phyloP scores from a whole-genome alignment of 2,888 invertebrate species.

The Hyalella azteca region DNA sequence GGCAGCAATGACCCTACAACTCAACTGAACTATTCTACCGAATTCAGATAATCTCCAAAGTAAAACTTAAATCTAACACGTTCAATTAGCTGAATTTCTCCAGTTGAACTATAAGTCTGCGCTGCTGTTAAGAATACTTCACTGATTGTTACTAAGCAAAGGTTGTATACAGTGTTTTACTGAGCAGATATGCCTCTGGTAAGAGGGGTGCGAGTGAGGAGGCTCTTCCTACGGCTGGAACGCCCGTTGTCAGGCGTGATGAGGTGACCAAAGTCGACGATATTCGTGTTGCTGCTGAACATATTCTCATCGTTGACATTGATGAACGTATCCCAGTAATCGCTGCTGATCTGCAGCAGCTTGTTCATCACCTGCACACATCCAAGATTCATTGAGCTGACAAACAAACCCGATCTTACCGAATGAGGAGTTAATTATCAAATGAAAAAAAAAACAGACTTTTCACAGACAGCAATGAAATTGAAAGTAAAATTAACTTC shows the following conservation, averaged over 20 bases:
- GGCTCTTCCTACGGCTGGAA: conserved; percentile 11
- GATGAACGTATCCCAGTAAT: conserved; percentile 78
- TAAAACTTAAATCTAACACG: too few relatives aligned
- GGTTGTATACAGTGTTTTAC: too few relatives aligned
- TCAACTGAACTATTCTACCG: too few relatives aligned
- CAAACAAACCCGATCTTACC: not conserved
- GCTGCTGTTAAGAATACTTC: too few relatives aligned
- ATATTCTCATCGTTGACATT: conserved; percentile 61
- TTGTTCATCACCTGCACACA: conserved; percentile 71
- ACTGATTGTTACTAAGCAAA: too few relatives aligned
- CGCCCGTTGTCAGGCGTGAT: conserved; percentile 1
- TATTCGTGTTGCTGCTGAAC: not conserved
- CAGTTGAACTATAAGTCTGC: too few relatives aligned
- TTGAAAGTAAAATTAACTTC: not conserved
- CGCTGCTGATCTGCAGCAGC: conserved; percentile 73
- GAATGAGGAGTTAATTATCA: not conserved
- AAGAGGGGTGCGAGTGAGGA: not conserved
- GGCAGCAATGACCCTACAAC: too few relatives aligned
- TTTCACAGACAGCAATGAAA: not conserved
- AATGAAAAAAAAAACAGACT: not conserved
- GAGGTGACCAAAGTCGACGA: not conserved
- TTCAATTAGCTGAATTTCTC: too few relatives aligned
- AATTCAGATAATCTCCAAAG: too few relatives aligned
- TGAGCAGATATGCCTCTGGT: not conserved
- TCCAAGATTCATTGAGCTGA: not conserved